phyloP scores from a whole-genome alignment of 2,113 vertebrate genomes.

The Odocoileus hemionus region DNA sequence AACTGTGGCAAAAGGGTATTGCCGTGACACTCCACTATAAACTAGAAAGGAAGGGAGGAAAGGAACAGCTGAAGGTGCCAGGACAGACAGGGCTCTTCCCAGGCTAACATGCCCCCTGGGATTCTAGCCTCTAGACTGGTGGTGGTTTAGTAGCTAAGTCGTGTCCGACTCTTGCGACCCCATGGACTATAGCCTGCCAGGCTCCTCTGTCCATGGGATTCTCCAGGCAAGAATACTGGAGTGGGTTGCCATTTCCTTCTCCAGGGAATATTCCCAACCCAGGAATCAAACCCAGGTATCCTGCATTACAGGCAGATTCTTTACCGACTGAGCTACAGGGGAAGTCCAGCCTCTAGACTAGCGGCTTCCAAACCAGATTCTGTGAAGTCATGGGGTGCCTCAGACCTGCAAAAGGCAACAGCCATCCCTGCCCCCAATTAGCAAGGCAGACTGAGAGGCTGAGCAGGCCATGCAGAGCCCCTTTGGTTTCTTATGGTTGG shows the following conservation, averaged over 20 bases:
- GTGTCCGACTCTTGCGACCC: background rate
- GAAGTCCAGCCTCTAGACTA: background rate
- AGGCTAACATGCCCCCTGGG: background rate
- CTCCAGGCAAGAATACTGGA: background rate
- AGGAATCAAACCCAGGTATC: background rate
- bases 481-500: background rate
- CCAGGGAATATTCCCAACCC: background rate
- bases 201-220: background rate
- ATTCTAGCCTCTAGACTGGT: background rate
- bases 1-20: conserved; percentile 97
- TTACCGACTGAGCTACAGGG: background rate
- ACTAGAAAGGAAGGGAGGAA: conserved; percentile 78
- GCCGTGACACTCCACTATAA: conserved; percentile 97
- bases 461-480: background rate
- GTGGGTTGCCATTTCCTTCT: background rate
- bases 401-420: background rate
- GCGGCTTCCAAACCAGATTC: background rate
- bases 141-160: background rate
- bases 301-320: background rate
- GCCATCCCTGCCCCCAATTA: accelerated
- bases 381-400: background rate
- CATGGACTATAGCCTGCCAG: background rate
- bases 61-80: background rate
- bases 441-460: background rate
- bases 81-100: background rate